Conservation (phyloP, 2,797 vertebrate species). For the Arnoldichthys spilopterus region DNA sequence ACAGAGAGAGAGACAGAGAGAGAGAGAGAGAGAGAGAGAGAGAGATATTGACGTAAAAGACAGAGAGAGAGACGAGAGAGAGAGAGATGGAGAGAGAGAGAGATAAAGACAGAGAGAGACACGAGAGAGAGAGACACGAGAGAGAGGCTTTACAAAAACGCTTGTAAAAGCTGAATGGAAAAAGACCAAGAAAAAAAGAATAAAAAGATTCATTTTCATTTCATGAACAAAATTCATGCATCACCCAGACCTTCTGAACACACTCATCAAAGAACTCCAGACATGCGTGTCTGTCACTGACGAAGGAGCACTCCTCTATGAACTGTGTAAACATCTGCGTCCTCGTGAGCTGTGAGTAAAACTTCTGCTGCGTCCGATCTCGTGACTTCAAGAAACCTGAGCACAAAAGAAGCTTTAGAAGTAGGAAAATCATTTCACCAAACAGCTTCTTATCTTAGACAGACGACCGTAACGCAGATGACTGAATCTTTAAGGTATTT, state of each 20-base stretch:
- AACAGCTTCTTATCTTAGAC: not conserved
- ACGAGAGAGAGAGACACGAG: too few relatives aligned
- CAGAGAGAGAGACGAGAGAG: not conserved
- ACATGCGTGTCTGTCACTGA: constrained; percentile 88
- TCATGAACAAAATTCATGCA: not conserved
- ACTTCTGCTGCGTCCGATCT: constrained; percentile 89
- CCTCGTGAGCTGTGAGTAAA: constrained; percentile 85
- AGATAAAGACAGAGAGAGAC: too few relatives aligned
- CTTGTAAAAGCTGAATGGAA: not conserved
- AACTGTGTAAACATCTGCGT: constrained; percentile 97
- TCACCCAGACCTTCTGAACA: constrained; percentile 83
- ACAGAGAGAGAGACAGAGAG: too few relatives aligned
- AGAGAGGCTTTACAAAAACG: not conserved
- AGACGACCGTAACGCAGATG: not conserved
- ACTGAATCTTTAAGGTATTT: not conserved
- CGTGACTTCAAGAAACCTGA: constrained; percentile 92
- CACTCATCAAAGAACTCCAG: constrained; percentile 94
- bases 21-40: too few relatives aligned
- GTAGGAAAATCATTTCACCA: not conserved
- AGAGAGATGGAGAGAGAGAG: too few relatives aligned
- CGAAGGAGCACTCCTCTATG: constrained; percentile 95
- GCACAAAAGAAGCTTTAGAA: not conserved
- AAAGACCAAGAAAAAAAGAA: not conserved
- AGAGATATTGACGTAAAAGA: too few relatives aligned
- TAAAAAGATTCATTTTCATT: too few relatives aligned